phyloP scores from a whole-genome alignment of 2,888 invertebrate species.

The Cantharis flavilabris region DNA sequence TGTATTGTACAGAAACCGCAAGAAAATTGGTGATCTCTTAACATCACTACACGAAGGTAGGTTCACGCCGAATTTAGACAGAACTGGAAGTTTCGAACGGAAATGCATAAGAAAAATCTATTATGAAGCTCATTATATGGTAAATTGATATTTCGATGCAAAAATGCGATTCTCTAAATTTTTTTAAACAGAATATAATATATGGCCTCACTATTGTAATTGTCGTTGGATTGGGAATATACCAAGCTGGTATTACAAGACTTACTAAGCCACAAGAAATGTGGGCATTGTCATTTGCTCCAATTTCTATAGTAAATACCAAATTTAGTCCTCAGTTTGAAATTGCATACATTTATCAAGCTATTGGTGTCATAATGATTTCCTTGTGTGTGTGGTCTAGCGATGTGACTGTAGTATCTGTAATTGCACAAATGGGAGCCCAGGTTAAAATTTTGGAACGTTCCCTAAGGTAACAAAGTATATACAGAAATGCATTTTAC shows the following conservation, averaged over 20 bases:
- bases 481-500: no score
- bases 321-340: constrained; percentile 7
- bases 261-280: constrained; percentile 12
- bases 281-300: constrained; percentile 7
- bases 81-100: constrained; percentile 27
- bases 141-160: not conserved
- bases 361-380: constrained; percentile 3
- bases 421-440: constrained; percentile 12
- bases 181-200: not conserved
- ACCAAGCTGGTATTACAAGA: not conserved
- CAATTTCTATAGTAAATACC: constrained; percentile 8
- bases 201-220: not conserved
- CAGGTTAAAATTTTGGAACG: constrained; percentile 18
- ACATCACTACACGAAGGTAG: constrained; percentile 26
- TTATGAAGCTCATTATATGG: not conserved
- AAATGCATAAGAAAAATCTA: constrained; percentile 7
- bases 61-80: constrained; percentile 24
- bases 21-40: constrained; percentile 33
- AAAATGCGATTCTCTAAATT: not conserved
- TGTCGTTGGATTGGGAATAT: constrained; percentile 2
- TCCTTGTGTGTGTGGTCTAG: constrained; percentile 5
- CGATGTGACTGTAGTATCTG: constrained; percentile 8
- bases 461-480: not conserved
- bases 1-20: constrained; percentile 30
- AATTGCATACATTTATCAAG: constrained; percentile 12